Percentiles rank a stretch among this genome's conserved stretches.
Evolutionary conservation across 2,888 invertebrate genomes (phyloP).

Genomic region (Ypsolopha scabrella): DNA sequence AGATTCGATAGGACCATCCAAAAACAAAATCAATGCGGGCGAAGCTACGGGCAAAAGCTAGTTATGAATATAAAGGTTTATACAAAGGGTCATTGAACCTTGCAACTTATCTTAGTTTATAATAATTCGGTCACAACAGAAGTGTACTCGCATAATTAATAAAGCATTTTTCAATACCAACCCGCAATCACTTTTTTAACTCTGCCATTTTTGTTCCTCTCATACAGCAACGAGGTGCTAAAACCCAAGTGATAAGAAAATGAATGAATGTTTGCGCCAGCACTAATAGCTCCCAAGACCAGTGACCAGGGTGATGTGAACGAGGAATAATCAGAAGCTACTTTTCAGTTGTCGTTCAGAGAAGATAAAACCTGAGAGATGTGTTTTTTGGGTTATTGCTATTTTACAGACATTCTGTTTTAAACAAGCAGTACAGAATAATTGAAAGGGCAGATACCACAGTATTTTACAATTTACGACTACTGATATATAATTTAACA

Average conservation of each 20-base stretch:
- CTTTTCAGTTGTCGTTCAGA: slow-evolving; percentile 52
- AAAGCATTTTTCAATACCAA: no score
- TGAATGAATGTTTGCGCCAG: slow-evolving; percentile 35
- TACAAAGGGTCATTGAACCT: no score
- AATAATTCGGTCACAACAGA: no score
- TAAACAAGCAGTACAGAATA: not conserved
- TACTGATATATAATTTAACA: no score
- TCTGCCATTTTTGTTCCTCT: not conserved
- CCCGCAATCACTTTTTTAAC: not conserved
- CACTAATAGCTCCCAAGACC: slow-evolving; percentile 42
- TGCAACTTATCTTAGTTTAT: no score
- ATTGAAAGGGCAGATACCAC: no score
- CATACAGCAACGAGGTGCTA: slow-evolving; percentile 53
- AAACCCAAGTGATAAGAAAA: slow-evolving; percentile 56
- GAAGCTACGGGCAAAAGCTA: no score
- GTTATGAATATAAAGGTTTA: no score
- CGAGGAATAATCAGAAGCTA: slow-evolving; percentile 47
- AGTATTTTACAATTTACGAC: no score
- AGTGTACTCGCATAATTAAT: no score
- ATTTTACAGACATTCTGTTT: not conserved
- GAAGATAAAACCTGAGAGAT: slow-evolving; percentile 38
- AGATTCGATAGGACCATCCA: no score
- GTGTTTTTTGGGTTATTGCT: not conserved
- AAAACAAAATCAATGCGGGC: no score
- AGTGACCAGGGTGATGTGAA: slow-evolving; percentile 21